A percentile compares a stretch with the other conserved stretches of the same genome.
Evolutionary conservation across 2,888 invertebrate genomes (phyloP).

Genomic region (Cactoblastis cactorum): DNA sequence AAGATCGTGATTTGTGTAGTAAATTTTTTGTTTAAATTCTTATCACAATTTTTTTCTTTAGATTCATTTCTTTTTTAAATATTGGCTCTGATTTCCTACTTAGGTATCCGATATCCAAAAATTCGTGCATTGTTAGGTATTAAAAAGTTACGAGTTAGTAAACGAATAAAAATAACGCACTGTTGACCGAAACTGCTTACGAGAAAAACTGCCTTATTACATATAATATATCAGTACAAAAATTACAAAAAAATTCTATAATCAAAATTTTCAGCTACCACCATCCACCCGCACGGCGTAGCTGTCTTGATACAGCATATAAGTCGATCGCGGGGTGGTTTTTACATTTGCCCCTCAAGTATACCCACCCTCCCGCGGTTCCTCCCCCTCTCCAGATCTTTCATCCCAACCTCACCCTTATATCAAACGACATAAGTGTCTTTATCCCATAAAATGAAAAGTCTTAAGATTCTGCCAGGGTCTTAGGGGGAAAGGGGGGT

Average conservation of each 20-base stretch:
- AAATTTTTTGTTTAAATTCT: too few relatives aligned
- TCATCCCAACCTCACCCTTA: conserved; percentile 27
- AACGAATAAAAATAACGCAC: too few relatives aligned
- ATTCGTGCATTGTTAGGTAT: too few relatives aligned
- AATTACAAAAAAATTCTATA: conserved; percentile 4
- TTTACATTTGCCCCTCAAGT: conserved; percentile 75
- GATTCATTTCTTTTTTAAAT: too few relatives aligned
- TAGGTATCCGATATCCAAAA: too few relatives aligned
- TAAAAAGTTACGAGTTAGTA: too few relatives aligned
- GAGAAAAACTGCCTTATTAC: too few relatives aligned
- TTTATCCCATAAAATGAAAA: background rate
- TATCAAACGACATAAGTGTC: background rate
- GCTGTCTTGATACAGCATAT: conserved; percentile 76
- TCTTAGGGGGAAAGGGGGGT: conserved; percentile 36
- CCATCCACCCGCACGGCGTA: conserved; percentile 27
- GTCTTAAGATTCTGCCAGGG: conserved; percentile 31
- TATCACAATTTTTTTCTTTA: too few relatives aligned
- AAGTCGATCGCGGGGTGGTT: conserved; percentile 78
- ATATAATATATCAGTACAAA: too few relatives aligned
- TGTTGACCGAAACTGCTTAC: too few relatives aligned
- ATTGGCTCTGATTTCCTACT: too few relatives aligned
- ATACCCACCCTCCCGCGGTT: conserved; percentile 49
- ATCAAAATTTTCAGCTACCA: conserved; percentile 26
- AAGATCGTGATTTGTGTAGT: too few relatives aligned
- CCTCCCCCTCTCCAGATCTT: conserved; percentile 26